phyloP scores from a whole-genome alignment of 2,888 invertebrate genomes.

The Andrena bucephala region DNA sequence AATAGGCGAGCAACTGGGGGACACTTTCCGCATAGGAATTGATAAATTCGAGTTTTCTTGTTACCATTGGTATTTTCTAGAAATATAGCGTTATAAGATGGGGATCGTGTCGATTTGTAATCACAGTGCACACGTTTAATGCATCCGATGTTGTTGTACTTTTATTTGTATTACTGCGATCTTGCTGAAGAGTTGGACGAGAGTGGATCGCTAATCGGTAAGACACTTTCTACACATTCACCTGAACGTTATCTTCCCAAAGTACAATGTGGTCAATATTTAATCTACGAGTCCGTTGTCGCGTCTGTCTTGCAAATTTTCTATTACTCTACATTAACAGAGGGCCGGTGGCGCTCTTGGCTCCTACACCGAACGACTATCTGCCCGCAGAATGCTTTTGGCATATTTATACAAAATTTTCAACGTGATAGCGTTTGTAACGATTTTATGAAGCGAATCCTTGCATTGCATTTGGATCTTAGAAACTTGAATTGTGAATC shows the following conservation, averaged over 20 bases:
- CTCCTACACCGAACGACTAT: conserved; percentile 44
- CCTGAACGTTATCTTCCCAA: conserved; percentile 33
- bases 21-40: conserved; percentile 32
- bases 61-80: conserved; percentile 35
- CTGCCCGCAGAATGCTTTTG: conserved; percentile 58
- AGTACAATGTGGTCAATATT: conserved; percentile 73
- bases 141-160: conserved; percentile 12
- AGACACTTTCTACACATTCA: conserved; percentile 29
- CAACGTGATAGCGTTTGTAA: conserved; percentile 46
- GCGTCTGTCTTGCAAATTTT: conserved; percentile 52
- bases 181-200: conserved; percentile 18
- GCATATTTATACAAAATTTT: conserved; percentile 65
- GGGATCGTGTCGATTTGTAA: not conserved
- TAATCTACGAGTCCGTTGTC: conserved; percentile 51
- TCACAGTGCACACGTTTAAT: conserved; percentile 22
- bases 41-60: conserved; percentile 9
- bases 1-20: not conserved
- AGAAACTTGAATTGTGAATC: conserved; percentile 37
- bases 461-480: conserved; percentile 47
- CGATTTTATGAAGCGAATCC: conserved; percentile 55
- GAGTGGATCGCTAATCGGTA: conserved; percentile 2
- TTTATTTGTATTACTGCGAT: conserved; percentile 53
- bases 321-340: conserved; percentile 57
- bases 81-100: not conserved
- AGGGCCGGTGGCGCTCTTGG: conserved; percentile 4